A percentile compares a stretch with the other conserved stretches of the same genome.
phyloP scores from a whole-genome alignment of 2,888 invertebrate genomes.

The Microchrysa polita region DNA sequence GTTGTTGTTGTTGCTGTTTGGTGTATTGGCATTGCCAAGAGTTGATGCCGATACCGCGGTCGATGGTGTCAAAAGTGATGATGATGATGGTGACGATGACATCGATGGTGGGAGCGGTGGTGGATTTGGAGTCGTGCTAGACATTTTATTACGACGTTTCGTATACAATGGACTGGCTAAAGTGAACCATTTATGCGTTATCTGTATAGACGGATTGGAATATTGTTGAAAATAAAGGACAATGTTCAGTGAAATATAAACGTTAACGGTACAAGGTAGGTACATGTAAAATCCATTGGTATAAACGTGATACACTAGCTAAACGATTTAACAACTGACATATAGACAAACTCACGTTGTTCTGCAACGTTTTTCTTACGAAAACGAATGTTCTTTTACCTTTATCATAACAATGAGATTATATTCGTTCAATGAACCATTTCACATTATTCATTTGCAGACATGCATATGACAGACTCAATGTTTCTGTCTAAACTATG shows the following conservation, averaged over 20 bases:
- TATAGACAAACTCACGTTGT: too few species aligned
- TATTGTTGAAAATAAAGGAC: background rate
- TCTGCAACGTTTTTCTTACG: too few species aligned
- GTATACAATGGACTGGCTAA: conserved; percentile 39
- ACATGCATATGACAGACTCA: too few species aligned
- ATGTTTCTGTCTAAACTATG: too few species aligned
- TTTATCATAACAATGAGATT: too few species aligned
- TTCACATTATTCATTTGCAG: too few species aligned
- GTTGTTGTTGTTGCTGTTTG: conserved; percentile 21
- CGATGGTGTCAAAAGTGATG: background rate
- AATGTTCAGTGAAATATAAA: background rate
- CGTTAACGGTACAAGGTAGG: background rate
- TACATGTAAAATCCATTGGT: conserved; percentile 4
- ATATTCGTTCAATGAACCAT: too few species aligned
- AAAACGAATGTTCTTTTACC: too few species aligned
- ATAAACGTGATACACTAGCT: too few species aligned
- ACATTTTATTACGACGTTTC: conserved; percentile 41
- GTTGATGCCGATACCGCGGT: background rate
- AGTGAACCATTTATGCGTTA: conserved; percentile 41
- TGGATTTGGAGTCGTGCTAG: conserved; percentile 36
- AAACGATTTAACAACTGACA: too few species aligned
- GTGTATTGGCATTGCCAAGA: background rate
- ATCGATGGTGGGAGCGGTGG: conserved; percentile 17
- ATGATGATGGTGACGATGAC: conserved; percentile 1
- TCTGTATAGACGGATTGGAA: conserved; percentile 4